Percentiles rank a stretch among this genome's conserved stretches.
phyloP scores from a whole-genome alignment of 2,888 invertebrate genomes.

The Epiblema foenella region DNA sequence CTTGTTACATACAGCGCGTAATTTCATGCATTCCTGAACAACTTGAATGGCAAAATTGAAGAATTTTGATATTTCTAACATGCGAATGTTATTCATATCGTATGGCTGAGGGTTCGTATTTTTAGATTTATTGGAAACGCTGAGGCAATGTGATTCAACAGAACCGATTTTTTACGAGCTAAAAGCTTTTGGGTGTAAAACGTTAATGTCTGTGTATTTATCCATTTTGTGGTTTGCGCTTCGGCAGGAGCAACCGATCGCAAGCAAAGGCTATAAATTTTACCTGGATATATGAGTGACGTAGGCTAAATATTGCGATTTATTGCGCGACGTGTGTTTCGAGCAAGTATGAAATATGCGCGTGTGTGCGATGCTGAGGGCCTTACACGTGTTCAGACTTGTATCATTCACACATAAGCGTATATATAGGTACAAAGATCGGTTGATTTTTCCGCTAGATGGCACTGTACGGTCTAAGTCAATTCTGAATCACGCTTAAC shows the following conservation, averaged over 20 bases:
- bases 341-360: slow-evolving; percentile 6
- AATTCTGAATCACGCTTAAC: too few species aligned
- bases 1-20: slow-evolving; percentile 18
- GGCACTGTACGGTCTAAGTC: too few species aligned
- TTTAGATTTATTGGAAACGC: slow-evolving; percentile 52
- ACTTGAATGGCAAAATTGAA: slow-evolving; percentile 11
- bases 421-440: too few species aligned
- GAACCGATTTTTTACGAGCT: slow-evolving; percentile 69
- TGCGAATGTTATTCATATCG: slow-evolving; percentile 30
- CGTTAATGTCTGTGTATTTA: slow-evolving; percentile 64
- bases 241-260: slow-evolving; percentile 58
- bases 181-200: slow-evolving; percentile 79
- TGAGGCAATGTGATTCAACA: slow-evolving; percentile 56
- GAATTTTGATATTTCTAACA: slow-evolving; percentile 17
- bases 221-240: slow-evolving; percentile 63
- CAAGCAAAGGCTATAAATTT: slow-evolving; percentile 54
- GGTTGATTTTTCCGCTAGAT: too few species aligned
- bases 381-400: background rate
- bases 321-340: slow-evolving; percentile 58
- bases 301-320: slow-evolving; percentile 47
- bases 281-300: slow-evolving; percentile 48
- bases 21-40: slow-evolving; percentile 31
- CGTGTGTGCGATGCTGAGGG: background rate
- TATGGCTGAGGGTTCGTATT: slow-evolving; percentile 46
- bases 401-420: too few species aligned